Base-by-base conservation (phyloP, 2,888 invertebrate genomes). In the Polyploca ridens region DNA sequence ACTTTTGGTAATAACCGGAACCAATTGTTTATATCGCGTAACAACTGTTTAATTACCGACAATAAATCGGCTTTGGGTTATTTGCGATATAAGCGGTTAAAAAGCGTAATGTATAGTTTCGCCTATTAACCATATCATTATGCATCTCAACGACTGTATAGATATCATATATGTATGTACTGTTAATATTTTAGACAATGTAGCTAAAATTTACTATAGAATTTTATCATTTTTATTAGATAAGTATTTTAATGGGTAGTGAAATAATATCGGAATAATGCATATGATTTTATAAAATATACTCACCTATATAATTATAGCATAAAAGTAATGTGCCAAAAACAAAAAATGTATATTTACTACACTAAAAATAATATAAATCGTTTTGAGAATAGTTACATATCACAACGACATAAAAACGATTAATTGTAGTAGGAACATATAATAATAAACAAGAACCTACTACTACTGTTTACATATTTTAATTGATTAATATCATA, bases 341-440 rank as follows among this genome's bases (percentile, higher is more conserved):
- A 62, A 27, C 3, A 41, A 62, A 61, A 27, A 27, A 27, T 27
- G 19, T 61, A 46, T 60, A 61, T 49, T 58, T 49, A 14, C 14
- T 61, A 38, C n/a, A 57, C 38, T 33, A 41, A 38, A 8, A 10
- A 10, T 38, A 38, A 3, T 35, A 16, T 33, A 6, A 38, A 57
- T 62, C 19, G 33, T 60, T 67, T 69, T 66, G 67, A 69, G 69
- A 77, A 76, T 75, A 70, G 66, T 63, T 33, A 69, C 72, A 77
- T 76, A 76, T 73, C 75, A 68, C 69, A 68, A 66, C 44, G 63
- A 74, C 44, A 68, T 27, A 27, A 19, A 13, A 41, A 27, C 38
- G n/a, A 58, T 35, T 3, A n/a, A 8, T 16, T 10, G n/a, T 33
- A 59, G 33, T 35, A 38, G 35, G 7, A 59, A 59, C 35, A 35